Evolutionary conservation across 2,888 invertebrate genomes (phyloP).

Genomic region (Antitype chi): DNA sequence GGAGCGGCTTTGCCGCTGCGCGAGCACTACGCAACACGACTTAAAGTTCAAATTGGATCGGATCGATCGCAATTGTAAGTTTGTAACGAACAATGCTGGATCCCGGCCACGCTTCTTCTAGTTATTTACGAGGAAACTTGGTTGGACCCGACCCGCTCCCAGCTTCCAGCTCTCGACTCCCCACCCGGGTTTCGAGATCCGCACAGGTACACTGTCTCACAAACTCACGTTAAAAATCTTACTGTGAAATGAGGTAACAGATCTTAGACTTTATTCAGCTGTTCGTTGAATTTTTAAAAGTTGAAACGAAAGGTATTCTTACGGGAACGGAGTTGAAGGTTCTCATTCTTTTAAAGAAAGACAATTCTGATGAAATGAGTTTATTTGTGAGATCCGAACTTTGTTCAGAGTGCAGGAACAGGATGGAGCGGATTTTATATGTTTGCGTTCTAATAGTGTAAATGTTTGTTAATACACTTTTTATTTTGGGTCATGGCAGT

Average conservation of each 20-base stretch:
- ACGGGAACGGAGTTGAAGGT: conserved; percentile 51
- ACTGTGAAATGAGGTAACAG: conserved; percentile 68
- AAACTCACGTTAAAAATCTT: conserved; percentile 64
- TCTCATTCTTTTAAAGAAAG: conserved; percentile 60
- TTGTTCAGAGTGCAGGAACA: conserved; percentile 32
- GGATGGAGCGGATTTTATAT: conserved; percentile 24
- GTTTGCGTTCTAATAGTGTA: conserved; percentile 7
- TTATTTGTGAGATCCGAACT: conserved; percentile 54
- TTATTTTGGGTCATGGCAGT: background rate
- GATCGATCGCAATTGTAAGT: conserved; percentile 58
- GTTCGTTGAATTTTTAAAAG: conserved; percentile 64
- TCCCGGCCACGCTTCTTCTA: conserved; percentile 48
- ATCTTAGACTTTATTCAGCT: conserved; percentile 64
- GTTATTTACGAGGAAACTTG: conserved; percentile 68
- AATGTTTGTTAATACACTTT: background rate
- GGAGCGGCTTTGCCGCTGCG: conserved; percentile 18
- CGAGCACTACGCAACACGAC: conserved; percentile 12
- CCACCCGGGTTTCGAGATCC: conserved; percentile 6
- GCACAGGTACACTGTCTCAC: conserved; percentile 54
- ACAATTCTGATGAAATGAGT: conserved; percentile 57
- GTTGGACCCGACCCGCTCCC: conserved; percentile 40
- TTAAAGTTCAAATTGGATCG: conserved; percentile 65
- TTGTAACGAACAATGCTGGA: conserved; percentile 62
- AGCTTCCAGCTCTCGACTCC: conserved; percentile 20
- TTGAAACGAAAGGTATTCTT: conserved; percentile 63